These are phyloP conservation scores for Pedionomus torquatus DNA, from an alignment of 2,113 vertebrate species.

Conservation along the genomic window DNA sequence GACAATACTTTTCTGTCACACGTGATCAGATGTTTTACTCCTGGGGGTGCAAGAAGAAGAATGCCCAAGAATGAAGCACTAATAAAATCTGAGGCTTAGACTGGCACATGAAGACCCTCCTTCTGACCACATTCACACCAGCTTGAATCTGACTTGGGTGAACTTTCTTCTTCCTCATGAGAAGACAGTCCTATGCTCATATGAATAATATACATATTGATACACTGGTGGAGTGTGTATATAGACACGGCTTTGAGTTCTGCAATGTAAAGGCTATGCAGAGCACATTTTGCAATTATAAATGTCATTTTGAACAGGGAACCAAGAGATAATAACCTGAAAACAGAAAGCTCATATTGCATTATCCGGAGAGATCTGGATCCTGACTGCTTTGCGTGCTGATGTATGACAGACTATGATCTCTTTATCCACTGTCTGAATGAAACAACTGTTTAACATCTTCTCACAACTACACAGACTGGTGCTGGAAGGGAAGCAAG, in stretches of 20 bases:
- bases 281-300: neutral
- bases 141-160: neutral
- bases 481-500: neutral
- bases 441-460: neutral
- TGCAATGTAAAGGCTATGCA: neutral
- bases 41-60: neutral
- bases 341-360: slow-evolving; percentile 5
- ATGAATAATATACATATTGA: neutral
- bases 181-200: neutral
- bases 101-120: neutral
- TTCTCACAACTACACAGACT: neutral
- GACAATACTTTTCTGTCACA: neutral
- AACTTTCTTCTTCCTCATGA: neutral
- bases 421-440: neutral
- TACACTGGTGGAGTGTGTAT: neutral
- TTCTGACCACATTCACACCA: neutral
- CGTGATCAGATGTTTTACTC: neutral
- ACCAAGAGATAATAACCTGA: neutral
- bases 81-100: neutral
- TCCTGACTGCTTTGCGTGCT: neutral
- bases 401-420: neutral
- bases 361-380: neutral
- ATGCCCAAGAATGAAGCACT: neutral
- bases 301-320: neutral
- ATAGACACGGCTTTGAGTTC: neutral